Evolutionary conservation across 1,140 invertebrate species (phyloP).

Genomic region (Pinna nobilis): DNA sequence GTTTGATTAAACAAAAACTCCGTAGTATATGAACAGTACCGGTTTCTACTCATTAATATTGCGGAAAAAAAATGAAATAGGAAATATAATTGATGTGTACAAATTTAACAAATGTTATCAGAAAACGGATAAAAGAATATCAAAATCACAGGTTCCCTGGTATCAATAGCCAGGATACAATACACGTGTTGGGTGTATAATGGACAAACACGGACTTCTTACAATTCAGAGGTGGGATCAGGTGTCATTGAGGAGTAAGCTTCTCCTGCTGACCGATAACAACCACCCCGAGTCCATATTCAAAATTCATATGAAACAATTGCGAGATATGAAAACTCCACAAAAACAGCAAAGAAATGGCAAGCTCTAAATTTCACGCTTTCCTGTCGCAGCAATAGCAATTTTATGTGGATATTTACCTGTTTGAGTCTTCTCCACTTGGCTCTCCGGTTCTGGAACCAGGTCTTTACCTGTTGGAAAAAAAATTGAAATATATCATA

Average conservation of each 20-base stretch:
- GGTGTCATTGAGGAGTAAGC: too few relatives aligned
- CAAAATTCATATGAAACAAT: background rate
- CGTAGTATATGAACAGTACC: background rate
- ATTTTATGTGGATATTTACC: slow-evolving; percentile 47
- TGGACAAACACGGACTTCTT: too few relatives aligned
- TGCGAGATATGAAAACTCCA: too few relatives aligned
- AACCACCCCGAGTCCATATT: too few relatives aligned
- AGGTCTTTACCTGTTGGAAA: slow-evolving; percentile 77
- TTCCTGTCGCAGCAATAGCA: too few relatives aligned
- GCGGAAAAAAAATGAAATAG: background rate
- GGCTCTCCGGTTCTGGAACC: slow-evolving; percentile 79
- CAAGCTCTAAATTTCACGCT: background rate
- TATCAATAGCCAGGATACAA: background rate
- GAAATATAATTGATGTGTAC: background rate
- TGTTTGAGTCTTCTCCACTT: slow-evolving; percentile 77
- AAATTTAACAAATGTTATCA: background rate
- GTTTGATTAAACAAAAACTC: too few relatives aligned
- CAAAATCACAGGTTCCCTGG: background rate
- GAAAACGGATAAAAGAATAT: background rate
- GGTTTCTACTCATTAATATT: background rate
- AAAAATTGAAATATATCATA: slow-evolving; percentile 14
- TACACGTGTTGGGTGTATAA: too few relatives aligned
- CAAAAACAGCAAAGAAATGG: too few relatives aligned
- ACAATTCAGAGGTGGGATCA: too few relatives aligned
- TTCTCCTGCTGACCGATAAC: too few relatives aligned